A percentile compares a stretch with the other conserved stretches of the same genome.
phyloP scores from a whole-genome alignment of 1,140 invertebrate species.

The Cydia amplana region DNA sequence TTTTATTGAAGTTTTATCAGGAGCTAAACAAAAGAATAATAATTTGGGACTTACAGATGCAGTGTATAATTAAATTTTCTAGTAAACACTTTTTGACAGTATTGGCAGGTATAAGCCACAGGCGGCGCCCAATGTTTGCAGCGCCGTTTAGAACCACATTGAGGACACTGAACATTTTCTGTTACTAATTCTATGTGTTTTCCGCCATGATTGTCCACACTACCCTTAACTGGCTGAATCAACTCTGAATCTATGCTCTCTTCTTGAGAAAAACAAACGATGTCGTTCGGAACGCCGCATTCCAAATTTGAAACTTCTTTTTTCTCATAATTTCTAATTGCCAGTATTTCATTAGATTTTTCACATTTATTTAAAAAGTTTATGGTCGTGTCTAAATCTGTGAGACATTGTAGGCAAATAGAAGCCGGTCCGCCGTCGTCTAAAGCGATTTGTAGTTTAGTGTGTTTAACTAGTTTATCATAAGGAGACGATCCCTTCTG shows the following conservation, averaged over 20 bases:
- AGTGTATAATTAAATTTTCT: conserved; percentile 53
- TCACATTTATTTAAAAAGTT: conserved; percentile 54
- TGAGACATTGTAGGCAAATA: conserved; percentile 50
- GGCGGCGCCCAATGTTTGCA: conserved; percentile 40
- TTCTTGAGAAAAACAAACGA: background rate
- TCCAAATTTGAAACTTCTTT: conserved; percentile 27
- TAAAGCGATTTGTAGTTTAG: conserved; percentile 39
- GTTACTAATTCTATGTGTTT: background rate
- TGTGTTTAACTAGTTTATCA: conserved; percentile 45
- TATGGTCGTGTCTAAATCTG: conserved; percentile 47
- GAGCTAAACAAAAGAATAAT: background rate
- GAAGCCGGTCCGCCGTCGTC: conserved; percentile 41
- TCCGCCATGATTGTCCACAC: background rate
- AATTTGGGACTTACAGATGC: conserved; percentile 45
- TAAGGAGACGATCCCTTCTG: conserved; percentile 40
- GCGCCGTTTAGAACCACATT: conserved; percentile 43
- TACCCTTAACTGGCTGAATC: background rate
- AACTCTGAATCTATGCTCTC: conserved; percentile 11
- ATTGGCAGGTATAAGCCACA: conserved; percentile 39
- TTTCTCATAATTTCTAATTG: conserved; percentile 18
- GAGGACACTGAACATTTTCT: conserved; percentile 30
- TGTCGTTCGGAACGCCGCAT: conserved; percentile 15
- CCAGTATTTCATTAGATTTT: conserved; percentile 44
- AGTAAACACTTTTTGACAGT: conserved; percentile 48
- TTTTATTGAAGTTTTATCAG: background rate